phyloP scores from a whole-genome alignment of 2,797 vertebrate species.

The Melopsittacus undulatus region DNA sequence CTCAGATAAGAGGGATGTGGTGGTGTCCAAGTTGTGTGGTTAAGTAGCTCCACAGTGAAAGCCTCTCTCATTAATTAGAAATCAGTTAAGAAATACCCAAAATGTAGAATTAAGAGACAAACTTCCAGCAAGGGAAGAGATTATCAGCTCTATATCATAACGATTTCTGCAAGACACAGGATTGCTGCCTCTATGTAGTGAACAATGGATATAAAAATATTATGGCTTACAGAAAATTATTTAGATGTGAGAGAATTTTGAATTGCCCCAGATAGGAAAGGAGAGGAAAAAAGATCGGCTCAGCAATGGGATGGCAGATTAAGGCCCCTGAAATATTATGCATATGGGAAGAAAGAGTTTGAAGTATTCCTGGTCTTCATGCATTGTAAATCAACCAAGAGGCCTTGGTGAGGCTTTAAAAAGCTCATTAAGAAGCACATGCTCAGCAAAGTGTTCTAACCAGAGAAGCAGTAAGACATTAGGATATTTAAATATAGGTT shows the following conservation, averaged over 20 bases:
- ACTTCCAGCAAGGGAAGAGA: neutral
- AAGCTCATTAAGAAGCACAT: constrained; percentile 45
- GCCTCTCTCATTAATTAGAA: neutral
- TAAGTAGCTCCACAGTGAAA: neutral
- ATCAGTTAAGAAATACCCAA: neutral
- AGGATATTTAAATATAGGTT: neutral
- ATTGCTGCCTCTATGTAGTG: neutral
- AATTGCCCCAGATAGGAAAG: neutral
- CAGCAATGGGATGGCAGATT: neutral
- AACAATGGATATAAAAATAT: neutral
- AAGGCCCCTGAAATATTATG: neutral
- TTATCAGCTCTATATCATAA: neutral
- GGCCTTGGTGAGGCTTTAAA: neutral
- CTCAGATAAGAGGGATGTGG: fast-evolving
- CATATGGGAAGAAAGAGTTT: neutral
- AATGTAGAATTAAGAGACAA: neutral
- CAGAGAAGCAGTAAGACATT: neutral
- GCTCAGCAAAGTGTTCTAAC: neutral
- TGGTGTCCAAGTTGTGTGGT: neutral
- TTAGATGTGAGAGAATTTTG: neutral
- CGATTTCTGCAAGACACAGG: neutral
- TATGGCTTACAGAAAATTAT: neutral
- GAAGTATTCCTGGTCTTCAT: neutral
- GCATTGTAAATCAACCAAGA: constrained; percentile 25
- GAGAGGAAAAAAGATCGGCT: neutral